phyloP scores from a whole-genome alignment of 2,888 invertebrate genomes.

The Hirtodrosophila duncani region DNA sequence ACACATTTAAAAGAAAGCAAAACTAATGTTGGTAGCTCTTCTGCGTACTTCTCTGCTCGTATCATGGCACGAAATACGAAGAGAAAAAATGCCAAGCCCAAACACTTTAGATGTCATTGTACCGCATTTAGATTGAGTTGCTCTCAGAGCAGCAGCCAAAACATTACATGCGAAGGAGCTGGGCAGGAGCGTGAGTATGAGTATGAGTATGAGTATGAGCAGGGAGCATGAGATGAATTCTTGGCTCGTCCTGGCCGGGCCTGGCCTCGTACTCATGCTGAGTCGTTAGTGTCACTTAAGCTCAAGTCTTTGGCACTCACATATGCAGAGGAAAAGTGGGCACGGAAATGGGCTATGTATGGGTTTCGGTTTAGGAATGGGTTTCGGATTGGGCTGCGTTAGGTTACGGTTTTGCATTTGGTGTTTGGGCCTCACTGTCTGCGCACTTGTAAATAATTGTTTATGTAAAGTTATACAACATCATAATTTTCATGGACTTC shows the following conservation, averaged over 20 bases:
- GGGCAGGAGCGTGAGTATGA: constrained; percentile 2
- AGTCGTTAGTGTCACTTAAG: constrained; percentile 73
- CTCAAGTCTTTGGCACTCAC: constrained; percentile 59
- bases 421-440: too few relatives aligned
- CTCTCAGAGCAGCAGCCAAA: constrained; percentile 61
- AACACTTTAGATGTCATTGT: constrained; percentile 73
- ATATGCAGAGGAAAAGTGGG: constrained; percentile 40
- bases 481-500: constrained; percentile 9
- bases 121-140: constrained; percentile 75
- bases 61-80: too few relatives aligned
- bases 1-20: constrained; percentile 71
- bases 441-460: constrained; percentile 71
- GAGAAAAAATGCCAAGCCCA: constrained; percentile 48
- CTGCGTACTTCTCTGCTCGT: constrained; percentile 23
- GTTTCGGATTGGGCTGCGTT: too few relatives aligned
- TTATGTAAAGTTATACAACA: constrained; percentile 65
- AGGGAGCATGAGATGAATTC: constrained; percentile 14
- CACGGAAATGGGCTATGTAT: constrained; percentile 13
- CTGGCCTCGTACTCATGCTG: constrained; percentile 4
- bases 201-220: constrained; percentile 1
- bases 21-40: constrained; percentile 50
- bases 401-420: constrained; percentile 15
- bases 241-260: background rate
- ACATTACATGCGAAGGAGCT: constrained; percentile 58
- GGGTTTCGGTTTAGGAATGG: too few relatives aligned